Percentiles rank a stretch among this genome's conserved stretches.
These are phyloP conservation scores for Passer domesticus DNA, from an alignment of 2,113 vertebrate genomes.

Conservation along the genomic window DNA sequence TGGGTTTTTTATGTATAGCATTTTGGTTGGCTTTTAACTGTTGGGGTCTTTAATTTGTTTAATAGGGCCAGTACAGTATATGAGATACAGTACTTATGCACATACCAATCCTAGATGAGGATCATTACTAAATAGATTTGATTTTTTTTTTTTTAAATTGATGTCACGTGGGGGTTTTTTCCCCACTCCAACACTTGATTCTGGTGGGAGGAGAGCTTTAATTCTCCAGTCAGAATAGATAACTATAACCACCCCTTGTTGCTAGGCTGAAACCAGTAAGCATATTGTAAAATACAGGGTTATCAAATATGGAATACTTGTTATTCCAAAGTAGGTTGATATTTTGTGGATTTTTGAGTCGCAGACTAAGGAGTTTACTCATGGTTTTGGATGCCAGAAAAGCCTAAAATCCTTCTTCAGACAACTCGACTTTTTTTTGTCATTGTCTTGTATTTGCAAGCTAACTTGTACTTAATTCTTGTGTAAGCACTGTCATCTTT, in stretches of 20 bases:
- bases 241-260: slow-evolving; percentile 69
- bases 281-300: slow-evolving; percentile 75
- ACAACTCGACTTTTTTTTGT: slow-evolving; percentile 75
- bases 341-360: slow-evolving; percentile 75
- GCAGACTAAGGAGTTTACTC: slow-evolving; percentile 72
- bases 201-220: slow-evolving; percentile 66
- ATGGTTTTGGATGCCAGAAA: slow-evolving; percentile 77
- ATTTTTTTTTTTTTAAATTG: slow-evolving; percentile 6
- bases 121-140: slow-evolving; percentile 48
- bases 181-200: slow-evolving; percentile 45
- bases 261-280: slow-evolving; percentile 69
- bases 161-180: slow-evolving; percentile 11
- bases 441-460: slow-evolving; percentile 82
- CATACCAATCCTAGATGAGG: slow-evolving; percentile 70
- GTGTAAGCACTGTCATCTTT: slow-evolving; percentile 87
- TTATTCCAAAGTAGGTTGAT: slow-evolving; percentile 63
- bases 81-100: slow-evolving; percentile 76
- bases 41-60: slow-evolving; percentile 68
- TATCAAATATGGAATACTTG: slow-evolving; percentile 64
- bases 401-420: slow-evolving; percentile 75
- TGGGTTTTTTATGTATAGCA: slow-evolving; percentile 56
- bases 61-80: slow-evolving; percentile 71
- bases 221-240: slow-evolving; percentile 69
- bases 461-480: slow-evolving; percentile 84
- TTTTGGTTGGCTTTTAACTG: slow-evolving; percentile 70